A percentile compares a stretch with the other conserved stretches of the same genome.
Conservation (phyloP, 2,113 vertebrate species). For the Rhagologus leucostigma region DNA sequence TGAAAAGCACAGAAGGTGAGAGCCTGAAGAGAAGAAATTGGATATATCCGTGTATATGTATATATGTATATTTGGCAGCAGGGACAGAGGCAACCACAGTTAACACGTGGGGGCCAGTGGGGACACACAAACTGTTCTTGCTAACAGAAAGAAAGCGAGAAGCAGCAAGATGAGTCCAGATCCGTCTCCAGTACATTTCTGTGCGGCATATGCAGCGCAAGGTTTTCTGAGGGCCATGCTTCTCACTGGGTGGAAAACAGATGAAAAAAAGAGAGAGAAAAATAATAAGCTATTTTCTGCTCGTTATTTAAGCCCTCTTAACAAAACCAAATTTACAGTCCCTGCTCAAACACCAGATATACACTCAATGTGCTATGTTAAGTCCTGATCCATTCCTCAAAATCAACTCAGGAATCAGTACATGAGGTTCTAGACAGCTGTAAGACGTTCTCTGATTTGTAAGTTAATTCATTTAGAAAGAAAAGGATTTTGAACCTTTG, state of each 20-base stretch:
- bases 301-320: not conserved
- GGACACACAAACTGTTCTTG: not conserved
- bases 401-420: not conserved
- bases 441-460: not conserved
- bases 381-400: not conserved
- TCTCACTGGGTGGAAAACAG: not conserved
- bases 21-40: not conserved
- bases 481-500: not conserved
- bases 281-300: not conserved
- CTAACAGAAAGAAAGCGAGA: not conserved
- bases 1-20: constrained; percentile 83
- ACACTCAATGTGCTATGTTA: not conserved
- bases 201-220: not conserved
- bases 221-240: not conserved
- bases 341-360: not conserved
- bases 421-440: not conserved
- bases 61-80: not conserved
- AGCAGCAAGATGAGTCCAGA: not conserved
- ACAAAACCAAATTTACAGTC: not conserved
- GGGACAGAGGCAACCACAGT: not conserved
- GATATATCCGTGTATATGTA: no score
- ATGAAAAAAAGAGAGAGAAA: not conserved
- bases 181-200: not conserved
- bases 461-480: not conserved
- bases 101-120: rapidly evolving